phyloP scores from a whole-genome alignment of 2,113 vertebrate genomes.

The Hemichromis elongatus region DNA sequence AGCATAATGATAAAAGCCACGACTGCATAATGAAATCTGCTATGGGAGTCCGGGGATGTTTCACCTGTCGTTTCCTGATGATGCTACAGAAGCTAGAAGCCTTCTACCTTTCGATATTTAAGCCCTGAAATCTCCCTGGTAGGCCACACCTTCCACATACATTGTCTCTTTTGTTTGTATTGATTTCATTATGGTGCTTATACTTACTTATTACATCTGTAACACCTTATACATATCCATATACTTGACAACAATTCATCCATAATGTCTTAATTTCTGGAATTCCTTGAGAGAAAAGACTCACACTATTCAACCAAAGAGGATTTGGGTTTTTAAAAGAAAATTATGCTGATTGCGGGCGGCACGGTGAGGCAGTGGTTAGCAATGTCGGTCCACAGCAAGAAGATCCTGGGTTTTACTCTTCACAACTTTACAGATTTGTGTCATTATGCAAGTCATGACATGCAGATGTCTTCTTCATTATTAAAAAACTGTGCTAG shows the following conservation, averaged over 20 bases:
- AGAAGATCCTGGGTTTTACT: neutral
- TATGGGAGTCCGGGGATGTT: accelerated
- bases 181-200: neutral
- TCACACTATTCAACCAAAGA: neutral
- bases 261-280: neutral
- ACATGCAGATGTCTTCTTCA: neutral
- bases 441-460: neutral
- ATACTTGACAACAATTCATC: neutral
- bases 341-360: neutral
- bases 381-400: neutral
- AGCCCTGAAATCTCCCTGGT: neutral
- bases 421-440: neutral
- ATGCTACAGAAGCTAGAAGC: neutral
- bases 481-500: neutral
- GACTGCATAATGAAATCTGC: neutral
- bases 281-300: neutral
- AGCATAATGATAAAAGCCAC: neutral
- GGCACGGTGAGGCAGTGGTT: neutral
- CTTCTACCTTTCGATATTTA: neutral
- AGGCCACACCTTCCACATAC: neutral
- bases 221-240: neutral
- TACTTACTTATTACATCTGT: neutral
- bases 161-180: neutral
- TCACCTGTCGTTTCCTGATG: neutral
- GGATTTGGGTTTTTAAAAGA: neutral